Base-by-base conservation (phyloP, 2,113 vertebrate species). In the Pachypanchax playfairii region DNA sequence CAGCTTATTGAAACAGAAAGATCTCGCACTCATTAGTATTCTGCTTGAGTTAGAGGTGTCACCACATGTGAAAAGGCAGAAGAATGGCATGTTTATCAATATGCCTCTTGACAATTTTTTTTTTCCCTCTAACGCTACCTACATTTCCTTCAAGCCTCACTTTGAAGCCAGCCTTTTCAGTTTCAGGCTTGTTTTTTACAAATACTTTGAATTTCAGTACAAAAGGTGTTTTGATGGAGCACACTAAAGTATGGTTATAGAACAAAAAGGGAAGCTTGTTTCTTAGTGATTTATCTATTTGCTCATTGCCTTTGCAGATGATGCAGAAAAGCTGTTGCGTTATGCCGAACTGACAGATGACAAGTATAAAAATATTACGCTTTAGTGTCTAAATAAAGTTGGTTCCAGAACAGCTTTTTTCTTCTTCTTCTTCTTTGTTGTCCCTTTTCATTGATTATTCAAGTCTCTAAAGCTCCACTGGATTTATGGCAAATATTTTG, bases 1-100 rank as follows among this genome's bases (percentile, higher is more conserved):
- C n/a, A 25, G 29, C 38, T 60, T 55, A 60, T 42, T 42, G 14
- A 62, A 52, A 29, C 26, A 13, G 39, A 44, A n/a, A 14, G 4
- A n/a, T 36, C 46, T 24, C 14, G 47, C 22, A 41, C 33, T 12
- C 78, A 62, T 74, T 15, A 42, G 21, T 56, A 35, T 57, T 70
- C 56, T 42, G 61, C 65, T 56, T 9, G 18, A 49, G 24, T 61
- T 38, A 33, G 26, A 59, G 61, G 21, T 42, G n/a, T 67, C 55
- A 28, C 49, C 42, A 26, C 9, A 22, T 58, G 53, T 50, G 43
- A 46, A 39, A 58, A 64, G 11, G 18, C 15, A 17, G n/a, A n/a
- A 41, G 56, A 44, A 28, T 31, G 29, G 22, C 24, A 24, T 58
- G n/a, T 69, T 60, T 42, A 51, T 61, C 25, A 31, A 28, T 38